Base-by-base conservation (phyloP, 2,113 vertebrate genomes). In the Phalacrocorax carbo region DNA sequence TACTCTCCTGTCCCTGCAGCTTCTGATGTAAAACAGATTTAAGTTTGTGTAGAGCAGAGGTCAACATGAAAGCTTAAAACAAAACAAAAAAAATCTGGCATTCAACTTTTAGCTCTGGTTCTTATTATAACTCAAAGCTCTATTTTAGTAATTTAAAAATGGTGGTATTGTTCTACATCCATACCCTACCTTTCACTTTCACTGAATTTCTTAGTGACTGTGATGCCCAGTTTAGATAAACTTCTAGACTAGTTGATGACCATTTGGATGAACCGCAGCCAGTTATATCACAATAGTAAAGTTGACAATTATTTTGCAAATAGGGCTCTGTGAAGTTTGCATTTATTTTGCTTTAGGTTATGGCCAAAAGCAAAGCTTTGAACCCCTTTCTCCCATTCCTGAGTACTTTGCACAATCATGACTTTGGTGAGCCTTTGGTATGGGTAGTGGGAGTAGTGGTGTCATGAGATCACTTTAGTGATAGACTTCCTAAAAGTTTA, bases 11-110 rank as follows among this genome's bases (percentile, higher is more conserved):
- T 98, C 97, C 97, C 97, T 96, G 84, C 75, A 95, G 96, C 48
- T 96, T 98, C 96, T 98, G 97, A 98, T 98, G 96, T 96, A 98
- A 98, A 98, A 98, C 98, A 98, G 97, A 98, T 98, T 98, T 91
- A 97, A 97, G 97, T 98, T 98, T 97, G 95, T 96, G 77, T 96
- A 97, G 97, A 97, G 97, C 97, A 98, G 96, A 98, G 98, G 98
- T 98, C 98, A 98, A 98, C 98, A 98, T 98, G 98, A 98, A 98
- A 98, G 98, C 91, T 88, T 98, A 91, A 80, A 96, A 96, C 95
- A 91, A 94, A 94, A 94, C 52, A 73, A 78, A 82, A 73, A 86
- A 95, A 95, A 58, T 18, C 91, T 97, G 96, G 91, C 90, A 96
- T 97, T 97, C 92, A 93, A 54, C 91, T 97, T 98, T 96, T 96